phyloP scores from a whole-genome alignment of 2,888 invertebrate genomes.

The Himalopsyche tibetana region DNA sequence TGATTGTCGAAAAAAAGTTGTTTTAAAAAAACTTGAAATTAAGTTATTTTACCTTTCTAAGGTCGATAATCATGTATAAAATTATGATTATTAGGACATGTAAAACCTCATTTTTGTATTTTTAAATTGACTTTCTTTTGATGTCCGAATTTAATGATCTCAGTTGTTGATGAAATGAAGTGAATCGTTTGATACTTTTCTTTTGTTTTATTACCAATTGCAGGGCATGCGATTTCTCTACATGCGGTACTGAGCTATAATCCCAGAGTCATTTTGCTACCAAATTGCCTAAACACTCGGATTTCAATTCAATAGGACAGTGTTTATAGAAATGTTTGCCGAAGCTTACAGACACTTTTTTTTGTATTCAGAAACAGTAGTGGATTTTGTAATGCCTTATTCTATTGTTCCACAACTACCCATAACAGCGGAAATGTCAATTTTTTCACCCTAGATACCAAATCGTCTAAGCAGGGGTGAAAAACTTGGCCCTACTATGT shows the following conservation, averaged over 20 bases:
- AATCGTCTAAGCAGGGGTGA: background rate
- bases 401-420: background rate
- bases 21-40: too few relatives aligned
- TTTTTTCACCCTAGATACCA: conserved; percentile 18
- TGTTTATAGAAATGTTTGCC: conserved; percentile 34
- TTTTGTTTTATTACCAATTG: too few relatives aligned
- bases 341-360: conserved; percentile 8
- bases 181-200: too few relatives aligned
- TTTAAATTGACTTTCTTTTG: too few relatives aligned
- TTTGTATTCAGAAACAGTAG: background rate
- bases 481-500: background rate
- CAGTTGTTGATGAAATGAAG: too few relatives aligned
- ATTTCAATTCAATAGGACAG: background rate
- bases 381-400: background rate
- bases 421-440: conserved; percentile 26
- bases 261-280: conserved; percentile 5
- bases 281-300: background rate
- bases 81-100: too few relatives aligned
- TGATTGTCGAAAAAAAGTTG: too few relatives aligned
- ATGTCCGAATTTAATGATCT: too few relatives aligned
- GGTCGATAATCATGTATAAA: too few relatives aligned
- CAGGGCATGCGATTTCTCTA: background rate
- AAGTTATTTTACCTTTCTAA: too few relatives aligned
- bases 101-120: too few relatives aligned
- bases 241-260: background rate